Evolutionary conservation across 1,140 invertebrate genomes (phyloP).

Genomic region (Wiebesia pumilae): DNA sequence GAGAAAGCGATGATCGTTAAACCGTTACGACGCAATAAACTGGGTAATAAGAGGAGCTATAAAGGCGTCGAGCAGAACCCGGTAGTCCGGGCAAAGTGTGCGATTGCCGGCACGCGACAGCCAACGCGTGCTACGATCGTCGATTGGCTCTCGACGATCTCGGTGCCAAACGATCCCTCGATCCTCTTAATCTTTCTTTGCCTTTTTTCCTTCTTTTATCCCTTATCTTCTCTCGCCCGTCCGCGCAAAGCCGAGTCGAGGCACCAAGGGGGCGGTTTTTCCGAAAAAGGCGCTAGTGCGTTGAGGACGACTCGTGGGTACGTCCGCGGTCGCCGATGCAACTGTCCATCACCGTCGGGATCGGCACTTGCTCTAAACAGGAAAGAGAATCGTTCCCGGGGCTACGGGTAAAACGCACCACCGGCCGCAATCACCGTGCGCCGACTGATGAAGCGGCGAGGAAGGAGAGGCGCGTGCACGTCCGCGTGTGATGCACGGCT

Average conservation of each 20-base stretch:
- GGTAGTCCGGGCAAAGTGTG: conserved; percentile 58
- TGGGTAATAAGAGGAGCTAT: conserved; percentile 70
- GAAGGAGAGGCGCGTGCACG: conserved; percentile 32
- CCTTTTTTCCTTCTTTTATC: conserved; percentile 11
- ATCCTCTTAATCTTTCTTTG: neutral
- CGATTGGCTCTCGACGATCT: conserved; percentile 10
- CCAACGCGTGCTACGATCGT: conserved; percentile 15
- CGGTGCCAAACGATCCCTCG: no score
- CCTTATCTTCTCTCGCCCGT: no score
- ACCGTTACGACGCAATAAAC: conserved; percentile 74
- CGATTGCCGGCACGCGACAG: conserved; percentile 69
- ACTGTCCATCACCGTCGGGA: no score
- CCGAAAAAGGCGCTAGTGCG: no score
- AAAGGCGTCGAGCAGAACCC: conserved; percentile 60
- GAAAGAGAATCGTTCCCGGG: no score
- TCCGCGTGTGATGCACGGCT: conserved; percentile 1
- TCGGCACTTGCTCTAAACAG: no score
- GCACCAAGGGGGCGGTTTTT: neutral
- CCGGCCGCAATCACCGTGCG: conserved; percentile 40
- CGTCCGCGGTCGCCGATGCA: no score
- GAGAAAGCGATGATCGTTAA: conserved; percentile 68
- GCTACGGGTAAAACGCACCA: conserved; percentile 6
- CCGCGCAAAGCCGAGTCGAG: no score
- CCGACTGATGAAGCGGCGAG: conserved; percentile 32
- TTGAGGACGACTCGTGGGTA: neutral